Evolutionary conservation across 2,113 vertebrate species (phyloP).

Genomic region (Phodopus roborovskii): DNA sequence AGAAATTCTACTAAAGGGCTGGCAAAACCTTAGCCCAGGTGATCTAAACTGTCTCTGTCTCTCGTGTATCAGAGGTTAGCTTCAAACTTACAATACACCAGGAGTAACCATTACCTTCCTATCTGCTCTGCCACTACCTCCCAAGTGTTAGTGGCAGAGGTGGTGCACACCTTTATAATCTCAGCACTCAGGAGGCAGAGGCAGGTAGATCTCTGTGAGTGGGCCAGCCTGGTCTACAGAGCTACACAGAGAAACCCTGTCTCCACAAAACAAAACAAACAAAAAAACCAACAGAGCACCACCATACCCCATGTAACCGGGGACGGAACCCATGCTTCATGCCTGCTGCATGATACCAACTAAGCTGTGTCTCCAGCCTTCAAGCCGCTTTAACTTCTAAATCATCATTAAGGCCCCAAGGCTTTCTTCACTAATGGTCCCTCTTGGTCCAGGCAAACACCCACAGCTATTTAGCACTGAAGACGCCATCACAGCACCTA

Average conservation of each 20-base stretch:
- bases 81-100: background rate
- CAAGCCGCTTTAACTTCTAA: background rate
- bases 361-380: background rate
- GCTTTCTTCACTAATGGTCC: background rate
- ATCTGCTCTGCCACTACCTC: background rate
- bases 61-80: background rate
- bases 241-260: too few relatives aligned
- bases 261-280: too few relatives aligned
- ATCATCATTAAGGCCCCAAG: background rate
- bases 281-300: too few relatives aligned
- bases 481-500: background rate
- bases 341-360: too few relatives aligned
- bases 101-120: background rate
- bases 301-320: accelerated
- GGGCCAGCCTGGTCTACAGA: too few relatives aligned
- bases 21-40: background rate
- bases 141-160: background rate
- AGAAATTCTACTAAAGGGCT: background rate
- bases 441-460: background rate
- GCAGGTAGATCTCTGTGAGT: too few relatives aligned
- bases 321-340: background rate
- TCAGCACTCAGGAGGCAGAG: too few relatives aligned
- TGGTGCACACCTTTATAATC: too few relatives aligned
- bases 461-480: background rate
- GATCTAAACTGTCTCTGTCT: background rate